Conservation (phyloP, 2,888 invertebrate genomes). For the Coleophora flavipennella region DNA sequence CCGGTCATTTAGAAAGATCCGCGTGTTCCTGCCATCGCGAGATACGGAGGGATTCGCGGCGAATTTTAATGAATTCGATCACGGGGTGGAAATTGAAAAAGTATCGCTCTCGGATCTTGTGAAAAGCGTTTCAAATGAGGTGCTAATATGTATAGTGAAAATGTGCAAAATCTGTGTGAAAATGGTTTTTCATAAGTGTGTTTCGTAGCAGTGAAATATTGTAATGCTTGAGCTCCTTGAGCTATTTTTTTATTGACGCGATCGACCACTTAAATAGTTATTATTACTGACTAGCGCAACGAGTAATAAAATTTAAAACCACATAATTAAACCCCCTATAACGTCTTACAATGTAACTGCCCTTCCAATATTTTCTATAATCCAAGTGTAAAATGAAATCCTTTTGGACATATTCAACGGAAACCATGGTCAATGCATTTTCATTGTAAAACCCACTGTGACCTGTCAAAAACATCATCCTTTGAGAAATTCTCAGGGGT, state of each 20-base stretch:
- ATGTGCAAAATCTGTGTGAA: too few relatives aligned
- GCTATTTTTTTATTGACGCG: too few relatives aligned
- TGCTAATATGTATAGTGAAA: not conserved
- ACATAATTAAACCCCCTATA: conserved; percentile 9
- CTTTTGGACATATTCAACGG: conserved; percentile 21
- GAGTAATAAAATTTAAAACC: not conserved
- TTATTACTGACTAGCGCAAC: too few relatives aligned
- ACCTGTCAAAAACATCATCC: conserved; percentile 62
- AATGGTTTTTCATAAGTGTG: too few relatives aligned
- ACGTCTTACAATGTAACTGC: conserved; percentile 19
- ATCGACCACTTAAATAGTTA: too few relatives aligned
- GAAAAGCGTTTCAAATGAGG: conserved; percentile 2
- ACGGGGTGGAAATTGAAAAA: conserved; percentile 29
- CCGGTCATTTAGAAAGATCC: conserved; percentile 68
- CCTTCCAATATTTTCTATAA: conserved; percentile 25
- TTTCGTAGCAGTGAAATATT: not conserved
- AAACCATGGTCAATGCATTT: conserved; percentile 46
- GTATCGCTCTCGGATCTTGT: conserved; percentile 14
- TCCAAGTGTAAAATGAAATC: conserved; percentile 33
- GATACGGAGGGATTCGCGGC: conserved; percentile 27
- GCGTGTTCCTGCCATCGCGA: conserved; percentile 28
- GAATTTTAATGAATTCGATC: conserved; percentile 42
- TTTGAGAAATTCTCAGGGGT: conserved; percentile 47
- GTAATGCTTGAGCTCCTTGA: not conserved
- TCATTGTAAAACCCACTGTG: conserved; percentile 36